Percentiles rank a stretch among this genome's conserved stretches.
phyloP scores from a whole-genome alignment of 53 echinoderm and acorn worm species.

The Holothuria leucospilota region DNA sequence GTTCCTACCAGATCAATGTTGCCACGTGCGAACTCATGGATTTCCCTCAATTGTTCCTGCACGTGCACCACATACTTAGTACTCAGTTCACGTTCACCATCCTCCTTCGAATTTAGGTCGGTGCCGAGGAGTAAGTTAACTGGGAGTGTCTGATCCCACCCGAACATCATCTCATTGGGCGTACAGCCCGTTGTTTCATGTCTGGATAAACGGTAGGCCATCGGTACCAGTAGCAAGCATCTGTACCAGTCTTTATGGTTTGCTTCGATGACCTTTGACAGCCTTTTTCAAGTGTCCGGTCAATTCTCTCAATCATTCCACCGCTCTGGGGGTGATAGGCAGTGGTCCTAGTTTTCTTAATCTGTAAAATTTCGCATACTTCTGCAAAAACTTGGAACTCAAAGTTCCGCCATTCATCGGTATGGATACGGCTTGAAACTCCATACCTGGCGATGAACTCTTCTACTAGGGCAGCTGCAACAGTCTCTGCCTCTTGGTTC shows the following conservation, averaged over 20 bases:
- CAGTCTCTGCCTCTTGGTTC: conserved; percentile 23
- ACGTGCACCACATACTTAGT: neutral
- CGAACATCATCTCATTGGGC: conserved; percentile 7
- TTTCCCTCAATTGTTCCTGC: neutral
- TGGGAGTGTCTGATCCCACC: neutral
- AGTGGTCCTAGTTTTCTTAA: too few species aligned
- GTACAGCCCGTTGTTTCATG: conserved; percentile 4
- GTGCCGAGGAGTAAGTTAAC: neutral
- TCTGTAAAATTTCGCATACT: conserved; percentile 43
- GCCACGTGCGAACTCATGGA: neutral
- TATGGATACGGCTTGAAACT: conserved; percentile 32
- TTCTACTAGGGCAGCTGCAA: conserved; percentile 26
- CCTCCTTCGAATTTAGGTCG: too few species aligned
- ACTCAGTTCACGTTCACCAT: neutral
- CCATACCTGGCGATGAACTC: conserved; percentile 50
- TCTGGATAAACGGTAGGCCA: conserved; percentile 18
- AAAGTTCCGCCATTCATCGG: conserved; percentile 60
- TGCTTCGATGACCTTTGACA: conserved; percentile 42
- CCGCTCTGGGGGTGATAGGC: too few species aligned
- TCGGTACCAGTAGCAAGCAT: neutral
- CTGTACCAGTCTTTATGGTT: conserved; percentile 49
- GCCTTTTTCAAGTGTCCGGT: conserved; percentile 44
- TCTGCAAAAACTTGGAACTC: conserved; percentile 41
- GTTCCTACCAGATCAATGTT: neutral
- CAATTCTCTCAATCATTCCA: conserved; percentile 51